Evolutionary conservation across 2,888 invertebrate genomes (phyloP), one percentile per base, ranked within the genome.

Genomic region (Sphaerophoria rueppellii): DNA sequence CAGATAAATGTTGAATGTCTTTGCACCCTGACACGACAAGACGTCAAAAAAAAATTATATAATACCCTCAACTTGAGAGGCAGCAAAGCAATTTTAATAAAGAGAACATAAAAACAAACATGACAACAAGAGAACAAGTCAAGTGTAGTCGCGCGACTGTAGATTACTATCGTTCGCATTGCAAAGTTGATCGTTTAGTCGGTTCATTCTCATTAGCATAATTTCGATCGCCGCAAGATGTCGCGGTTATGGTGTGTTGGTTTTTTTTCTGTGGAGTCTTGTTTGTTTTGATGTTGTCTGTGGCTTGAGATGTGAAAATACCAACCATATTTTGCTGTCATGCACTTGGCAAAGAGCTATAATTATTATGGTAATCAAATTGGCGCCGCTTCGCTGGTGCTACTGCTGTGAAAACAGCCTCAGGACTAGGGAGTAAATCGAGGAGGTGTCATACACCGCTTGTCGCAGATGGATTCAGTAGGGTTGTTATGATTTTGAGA

Each of bases 321-420:
- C 50, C 6, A 43, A 57, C 55, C 54, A 54, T 40, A 43, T 9
- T 48, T 52, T 58, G 54, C 34, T 14, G 40, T 40, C 6, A 9
- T 40, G 9, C 11, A 43, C 43, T 43, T 43, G 11, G 11, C 43
- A 60, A 14, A 46, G 32, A 46, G 16, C 16, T 63, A 75, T 83
- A 83, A 83, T 83, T 83, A 83, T 72, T 83, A 83, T 83, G 83
- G 75, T 75, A 83, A 83, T 83, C 43, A 67, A 72, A 83, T 83
- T 80, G 83, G 83, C 83, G 75, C 75, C 83, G 72, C 71, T 61
- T 75, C 24, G 24, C 24, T 24, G 24, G 24, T 24, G 24, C 24
- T 24, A 24, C 24, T 24, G 24, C 24, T 24, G 24, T 2, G 24
- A 24, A 48, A 75, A 50, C 60, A 40, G 46, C 80, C 65, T 57